Evolutionary conservation across 2,113 vertebrate genomes (phyloP).

Genomic region (Silurus meridionalis): DNA sequence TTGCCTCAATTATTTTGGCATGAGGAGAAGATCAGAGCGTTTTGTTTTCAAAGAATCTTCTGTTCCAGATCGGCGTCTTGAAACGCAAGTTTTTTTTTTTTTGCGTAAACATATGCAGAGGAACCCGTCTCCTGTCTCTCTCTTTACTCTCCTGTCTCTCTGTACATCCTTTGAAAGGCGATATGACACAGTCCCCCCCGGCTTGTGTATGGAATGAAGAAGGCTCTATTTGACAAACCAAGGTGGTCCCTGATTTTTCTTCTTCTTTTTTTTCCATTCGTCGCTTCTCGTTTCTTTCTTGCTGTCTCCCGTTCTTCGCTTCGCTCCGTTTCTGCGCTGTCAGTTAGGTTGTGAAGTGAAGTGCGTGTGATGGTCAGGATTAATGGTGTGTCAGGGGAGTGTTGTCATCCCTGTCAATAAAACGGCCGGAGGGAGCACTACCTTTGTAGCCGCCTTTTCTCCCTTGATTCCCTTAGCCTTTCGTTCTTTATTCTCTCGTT

Average conservation of each 20-base stretch:
- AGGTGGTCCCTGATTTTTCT: slow-evolving; percentile 69
- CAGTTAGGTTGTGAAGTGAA: slow-evolving; percentile 82
- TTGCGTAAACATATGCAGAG: slow-evolving; percentile 81
- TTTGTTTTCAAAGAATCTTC: slow-evolving; percentile 70
- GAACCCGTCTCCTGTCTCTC: slow-evolving; percentile 60
- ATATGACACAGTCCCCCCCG: slow-evolving; percentile 72
- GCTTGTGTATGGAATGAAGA: slow-evolving; percentile 80
- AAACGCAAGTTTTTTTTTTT: slow-evolving; percentile 72
- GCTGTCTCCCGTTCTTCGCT: neutral
- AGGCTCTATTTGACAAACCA: slow-evolving; percentile 91
- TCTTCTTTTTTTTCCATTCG: neutral
- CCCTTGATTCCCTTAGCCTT: slow-evolving; percentile 74
- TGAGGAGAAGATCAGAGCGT: slow-evolving; percentile 68
- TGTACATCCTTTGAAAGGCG: slow-evolving; percentile 55
- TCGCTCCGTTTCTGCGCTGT: slow-evolving; percentile 29
- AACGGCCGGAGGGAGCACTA: slow-evolving; percentile 84
- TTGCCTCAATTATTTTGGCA: slow-evolving; percentile 73
- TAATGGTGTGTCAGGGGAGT: slow-evolving; percentile 99
- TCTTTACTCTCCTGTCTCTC: slow-evolving; percentile 57
- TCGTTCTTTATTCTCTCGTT: slow-evolving; percentile 69
- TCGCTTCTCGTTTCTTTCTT: neutral
- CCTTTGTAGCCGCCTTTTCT: slow-evolving; percentile 82
- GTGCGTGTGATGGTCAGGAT: slow-evolving; percentile 86
- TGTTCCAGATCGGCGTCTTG: slow-evolving; percentile 63
- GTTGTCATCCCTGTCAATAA: slow-evolving; percentile 98